These are phyloP conservation scores for Indri indri DNA, from an alignment of 2,113 vertebrate species.

Conservation along the genomic window DNA sequence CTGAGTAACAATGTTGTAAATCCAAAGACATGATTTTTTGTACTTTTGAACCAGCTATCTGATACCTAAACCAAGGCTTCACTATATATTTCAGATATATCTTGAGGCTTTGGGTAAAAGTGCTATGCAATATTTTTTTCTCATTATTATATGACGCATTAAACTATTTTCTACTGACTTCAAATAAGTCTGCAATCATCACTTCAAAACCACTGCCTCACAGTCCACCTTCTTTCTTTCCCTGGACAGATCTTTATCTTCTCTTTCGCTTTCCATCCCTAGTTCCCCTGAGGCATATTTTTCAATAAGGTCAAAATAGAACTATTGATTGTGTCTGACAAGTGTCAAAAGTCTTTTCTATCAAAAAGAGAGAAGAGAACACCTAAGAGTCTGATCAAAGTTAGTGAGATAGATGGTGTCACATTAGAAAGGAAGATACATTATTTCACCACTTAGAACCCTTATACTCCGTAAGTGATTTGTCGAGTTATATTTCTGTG, in stretches of 20 bases:
- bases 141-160: background rate
- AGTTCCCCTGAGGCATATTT: slow-evolving; percentile 26
- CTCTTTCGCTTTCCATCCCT: background rate
- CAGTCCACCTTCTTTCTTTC: background rate
- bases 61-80: background rate
- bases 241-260: background rate
- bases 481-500: background rate
- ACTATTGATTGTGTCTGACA: slow-evolving; percentile 55
- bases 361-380: background rate
- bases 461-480: background rate
- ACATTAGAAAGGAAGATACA: background rate
- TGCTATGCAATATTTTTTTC: background rate
- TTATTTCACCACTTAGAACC: background rate
- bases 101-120: background rate
- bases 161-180: background rate
- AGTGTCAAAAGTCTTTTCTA: slow-evolving; percentile 55
- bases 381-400: slow-evolving; percentile 14
- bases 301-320: slow-evolving; percentile 48
- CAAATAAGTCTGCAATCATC: background rate
- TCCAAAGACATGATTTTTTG: background rate
- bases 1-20: background rate
- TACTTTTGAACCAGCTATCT: background rate
- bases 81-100: background rate
- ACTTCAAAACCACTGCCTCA: background rate
- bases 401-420: background rate